These are phyloP conservation scores for Drosophila persimilis DNA, from an alignment of 1,140 invertebrate genomes.

Conservation along the genomic window DNA sequence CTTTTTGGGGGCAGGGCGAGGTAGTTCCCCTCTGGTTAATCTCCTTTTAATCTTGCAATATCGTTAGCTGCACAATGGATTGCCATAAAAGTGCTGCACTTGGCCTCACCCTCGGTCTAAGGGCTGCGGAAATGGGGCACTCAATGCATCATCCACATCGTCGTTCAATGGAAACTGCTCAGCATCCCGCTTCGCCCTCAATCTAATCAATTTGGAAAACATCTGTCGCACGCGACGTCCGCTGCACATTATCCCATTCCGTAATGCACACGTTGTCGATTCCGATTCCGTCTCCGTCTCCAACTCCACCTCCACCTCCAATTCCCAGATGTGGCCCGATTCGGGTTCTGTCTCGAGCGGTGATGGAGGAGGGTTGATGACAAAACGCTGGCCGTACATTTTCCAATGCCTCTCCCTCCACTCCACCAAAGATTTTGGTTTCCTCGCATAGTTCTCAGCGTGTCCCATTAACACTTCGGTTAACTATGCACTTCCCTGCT, in stretches of 20 bases:
- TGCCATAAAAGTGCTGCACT: conserved; percentile 40
- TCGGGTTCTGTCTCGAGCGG: conserved; percentile 8
- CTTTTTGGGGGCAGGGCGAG: too few species aligned
- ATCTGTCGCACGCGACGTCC: conserved; percentile 63
- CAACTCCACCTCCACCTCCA: not conserved
- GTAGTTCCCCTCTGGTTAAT: conserved; percentile 27
- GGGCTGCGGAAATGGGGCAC: conserved; percentile 21
- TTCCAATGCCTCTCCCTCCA: conserved; percentile 48
- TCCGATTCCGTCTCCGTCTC: too few species aligned
- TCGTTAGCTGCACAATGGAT: conserved; percentile 54
- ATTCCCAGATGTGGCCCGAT: conserved; percentile 67
- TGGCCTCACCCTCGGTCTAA: conserved; percentile 7
- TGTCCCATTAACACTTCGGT: conserved; percentile 75
- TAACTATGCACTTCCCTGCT: conserved; percentile 44
- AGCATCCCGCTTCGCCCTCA: conserved; percentile 20
- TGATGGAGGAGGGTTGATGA: conserved; percentile 59
- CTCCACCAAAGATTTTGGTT: conserved; percentile 47
- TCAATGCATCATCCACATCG: conserved; percentile 52
- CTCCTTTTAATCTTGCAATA: conserved; percentile 64
- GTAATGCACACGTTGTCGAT: too few species aligned
- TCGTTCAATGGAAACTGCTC: conserved; percentile 47
- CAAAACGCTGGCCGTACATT: conserved; percentile 67
- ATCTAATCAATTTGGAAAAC: conserved; percentile 78
- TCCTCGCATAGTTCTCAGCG: conserved; percentile 40
- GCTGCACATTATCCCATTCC: too few species aligned